Evolutionary conservation across 2,797 vertebrate genomes (phyloP), one percentile per base, ranked within the genome.

Genomic region (Sebastiscus tertius): DNA sequence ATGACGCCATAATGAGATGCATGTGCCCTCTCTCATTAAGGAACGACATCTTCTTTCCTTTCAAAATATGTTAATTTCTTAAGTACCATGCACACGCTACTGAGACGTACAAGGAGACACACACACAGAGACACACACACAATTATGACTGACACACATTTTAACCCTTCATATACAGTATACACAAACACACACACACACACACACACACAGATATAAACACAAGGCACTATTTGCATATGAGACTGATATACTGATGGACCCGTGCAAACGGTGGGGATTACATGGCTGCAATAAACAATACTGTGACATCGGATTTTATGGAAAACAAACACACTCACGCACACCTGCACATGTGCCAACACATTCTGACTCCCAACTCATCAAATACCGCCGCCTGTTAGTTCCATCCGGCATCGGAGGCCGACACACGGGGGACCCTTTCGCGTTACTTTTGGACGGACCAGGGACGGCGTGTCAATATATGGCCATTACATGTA

Each of bases 1-100:
- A 96, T 93, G 81, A 87, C 20, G 42, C 39, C 18, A 75, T 93
- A 95, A 95, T 95, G 88, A 95, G 86, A 95, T 94, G 94, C 90
- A 88, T 81, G 84, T 88, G 92, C 88, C 88, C 86, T 88, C 86
- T 87, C 87, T 94, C 90, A 93, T 93, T 94, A 94, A 88, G 88
- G 56, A 85, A 87, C 87, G n/a, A 89, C 90, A 89, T 90, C 83
- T 82, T 83, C 72, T 88, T 84, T 81, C 76, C 88, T 91, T 91
- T 91, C 82, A 93, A 89, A 90, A 91, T 88, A 95, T 93, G 87
- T 73, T 89, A 92, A 95, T 95, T 92, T 92, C 77, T 59, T 80
- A 85, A 80, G 79, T 75, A 67, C 68, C 56, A 58, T 55, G 72
- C 72, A 75, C 75, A 83, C 4, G 13, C 49, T 46, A 63, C 64